Percentiles rank a stretch among this genome's conserved stretches.
Evolutionary conservation across 2,113 vertebrate species (phyloP).

Genomic region (Gracilinanus agilis): DNA sequence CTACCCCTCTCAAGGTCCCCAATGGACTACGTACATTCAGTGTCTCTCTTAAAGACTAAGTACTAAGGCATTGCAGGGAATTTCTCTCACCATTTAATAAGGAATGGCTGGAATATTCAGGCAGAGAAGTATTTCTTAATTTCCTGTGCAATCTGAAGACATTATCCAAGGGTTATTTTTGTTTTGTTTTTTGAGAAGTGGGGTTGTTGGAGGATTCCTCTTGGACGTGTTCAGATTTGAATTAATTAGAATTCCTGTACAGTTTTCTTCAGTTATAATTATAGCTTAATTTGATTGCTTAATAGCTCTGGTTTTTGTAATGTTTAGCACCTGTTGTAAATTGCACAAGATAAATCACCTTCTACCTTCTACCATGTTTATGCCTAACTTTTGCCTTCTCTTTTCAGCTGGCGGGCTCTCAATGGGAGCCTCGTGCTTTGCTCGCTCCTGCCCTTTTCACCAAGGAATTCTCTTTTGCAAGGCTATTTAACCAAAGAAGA

Average conservation of each 20-base stretch:
- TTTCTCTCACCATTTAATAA: slow-evolving; percentile 72
- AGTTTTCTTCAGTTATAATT: slow-evolving; percentile 90
- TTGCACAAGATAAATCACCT: slow-evolving; percentile 88
- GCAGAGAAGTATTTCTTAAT: slow-evolving; percentile 69
- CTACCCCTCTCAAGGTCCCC: slow-evolving; percentile 36
- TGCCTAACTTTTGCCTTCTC: slow-evolving; percentile 84
- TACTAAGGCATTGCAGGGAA: slow-evolving; percentile 49
- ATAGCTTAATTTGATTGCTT: slow-evolving; percentile 92
- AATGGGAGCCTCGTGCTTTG: slow-evolving; percentile 59
- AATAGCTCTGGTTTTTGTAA: slow-evolving; percentile 89
- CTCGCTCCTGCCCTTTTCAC: slow-evolving; percentile 75
- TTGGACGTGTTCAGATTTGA: slow-evolving; percentile 85
- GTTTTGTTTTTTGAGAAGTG: slow-evolving; percentile 75
- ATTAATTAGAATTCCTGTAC: slow-evolving; percentile 91
- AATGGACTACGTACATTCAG: background rate
- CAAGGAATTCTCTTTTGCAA: slow-evolving; percentile 77
- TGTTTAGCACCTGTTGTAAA: slow-evolving; percentile 92
- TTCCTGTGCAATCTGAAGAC: slow-evolving; percentile 65
- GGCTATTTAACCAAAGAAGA: slow-evolving; percentile 78
- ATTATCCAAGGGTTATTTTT: slow-evolving; percentile 81
- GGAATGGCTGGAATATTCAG: slow-evolving; percentile 71
- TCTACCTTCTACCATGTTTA: slow-evolving; percentile 84
- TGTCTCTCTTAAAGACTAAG: slow-evolving; percentile 62
- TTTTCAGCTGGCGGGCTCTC: slow-evolving; percentile 74
- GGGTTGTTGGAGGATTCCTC: slow-evolving; percentile 82